These are phyloP conservation scores for Lepisosteus oculatus DNA, from an alignment of 2,113 vertebrate species.

Conservation along the genomic window DNA sequence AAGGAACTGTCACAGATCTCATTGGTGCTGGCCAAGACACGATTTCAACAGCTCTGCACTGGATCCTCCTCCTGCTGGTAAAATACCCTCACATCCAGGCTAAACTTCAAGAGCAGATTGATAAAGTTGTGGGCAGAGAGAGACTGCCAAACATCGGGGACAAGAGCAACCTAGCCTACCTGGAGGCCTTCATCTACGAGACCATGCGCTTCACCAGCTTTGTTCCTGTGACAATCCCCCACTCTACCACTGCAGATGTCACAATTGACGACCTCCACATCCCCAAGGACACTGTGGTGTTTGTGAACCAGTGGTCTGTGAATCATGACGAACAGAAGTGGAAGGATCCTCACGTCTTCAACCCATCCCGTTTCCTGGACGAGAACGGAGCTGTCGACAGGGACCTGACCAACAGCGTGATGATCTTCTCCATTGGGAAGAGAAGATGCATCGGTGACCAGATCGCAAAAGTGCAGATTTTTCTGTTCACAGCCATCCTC, in stretches of 20 bases:
- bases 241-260: slow-evolving; percentile 76
- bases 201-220: slow-evolving; percentile 81
- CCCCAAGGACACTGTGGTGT: slow-evolving; percentile 78
- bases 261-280: slow-evolving; percentile 74
- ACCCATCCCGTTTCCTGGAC: slow-evolving; percentile 72
- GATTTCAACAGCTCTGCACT: slow-evolving; percentile 65
- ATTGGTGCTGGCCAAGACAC: slow-evolving; percentile 84
- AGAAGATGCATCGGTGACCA: slow-evolving; percentile 78
- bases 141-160: slow-evolving; percentile 68
- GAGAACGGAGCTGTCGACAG: slow-evolving; percentile 56
- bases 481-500: slow-evolving; percentile 71
- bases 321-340: slow-evolving; percentile 77
- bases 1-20: slow-evolving; percentile 71
- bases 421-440: slow-evolving; percentile 80
- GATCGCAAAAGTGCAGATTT: slow-evolving; percentile 73
- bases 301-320: slow-evolving; percentile 86
- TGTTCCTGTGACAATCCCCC: slow-evolving; percentile 81
- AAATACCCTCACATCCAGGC: slow-evolving; percentile 67
- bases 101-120: slow-evolving; percentile 70
- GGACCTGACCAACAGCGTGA: slow-evolving; percentile 59
- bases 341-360: slow-evolving; percentile 71
- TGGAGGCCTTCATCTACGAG: slow-evolving; percentile 83
- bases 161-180: slow-evolving; percentile 53
- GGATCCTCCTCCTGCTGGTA: slow-evolving; percentile 74
- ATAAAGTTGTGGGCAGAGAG: slow-evolving; percentile 67